Percentiles rank a stretch among this genome's conserved stretches.
Conservation (phyloP, 2,113 vertebrate species). For the Dinomys branickii region DNA sequence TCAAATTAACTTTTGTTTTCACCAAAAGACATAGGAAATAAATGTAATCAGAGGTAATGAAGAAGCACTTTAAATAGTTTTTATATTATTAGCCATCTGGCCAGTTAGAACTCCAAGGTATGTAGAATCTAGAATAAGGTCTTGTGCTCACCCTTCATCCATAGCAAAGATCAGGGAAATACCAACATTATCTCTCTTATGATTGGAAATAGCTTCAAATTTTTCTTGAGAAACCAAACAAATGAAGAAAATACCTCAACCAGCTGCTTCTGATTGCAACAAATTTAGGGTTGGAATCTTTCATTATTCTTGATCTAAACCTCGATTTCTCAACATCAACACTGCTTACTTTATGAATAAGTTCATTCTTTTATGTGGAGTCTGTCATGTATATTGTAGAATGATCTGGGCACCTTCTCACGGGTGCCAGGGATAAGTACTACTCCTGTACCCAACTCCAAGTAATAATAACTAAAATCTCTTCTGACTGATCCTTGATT, state of each 20-base stretch:
- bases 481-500: background rate
- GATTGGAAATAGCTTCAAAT: background rate
- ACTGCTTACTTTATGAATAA: background rate
- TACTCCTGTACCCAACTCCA: accelerated
- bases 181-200: background rate
- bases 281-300: background rate
- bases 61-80: background rate
- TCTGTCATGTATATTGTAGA: accelerated
- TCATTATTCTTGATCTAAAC: background rate
- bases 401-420: background rate
- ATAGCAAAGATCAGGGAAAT: background rate
- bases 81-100: background rate
- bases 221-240: background rate
- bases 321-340: background rate
- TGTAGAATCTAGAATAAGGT: background rate
- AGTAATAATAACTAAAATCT: background rate
- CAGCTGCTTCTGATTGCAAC: background rate
- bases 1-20: slow-evolving; percentile 7
- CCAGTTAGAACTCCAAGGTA: background rate
- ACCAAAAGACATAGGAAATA: background rate
- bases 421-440: background rate
- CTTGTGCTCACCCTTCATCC: background rate
- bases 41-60: background rate
- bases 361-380: background rate
- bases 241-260: background rate